Conservation (phyloP, 2,888 invertebrate species). For the Tromatobia lineatoria region DNA sequence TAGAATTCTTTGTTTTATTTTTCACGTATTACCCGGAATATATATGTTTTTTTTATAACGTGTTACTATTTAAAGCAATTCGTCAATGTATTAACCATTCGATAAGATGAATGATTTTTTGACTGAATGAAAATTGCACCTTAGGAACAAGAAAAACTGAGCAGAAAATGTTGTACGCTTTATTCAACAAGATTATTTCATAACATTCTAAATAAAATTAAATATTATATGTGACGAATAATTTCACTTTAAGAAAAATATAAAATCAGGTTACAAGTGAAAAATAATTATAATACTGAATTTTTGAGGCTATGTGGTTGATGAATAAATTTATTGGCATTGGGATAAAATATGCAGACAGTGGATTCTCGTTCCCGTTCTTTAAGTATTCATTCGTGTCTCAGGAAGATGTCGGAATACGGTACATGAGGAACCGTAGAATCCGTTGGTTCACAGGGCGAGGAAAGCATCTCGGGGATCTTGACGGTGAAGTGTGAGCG, state of each 20-base stretch:
- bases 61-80: too few relatives aligned
- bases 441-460: slow-evolving; percentile 18
- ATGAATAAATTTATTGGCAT: neutral
- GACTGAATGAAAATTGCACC: too few relatives aligned
- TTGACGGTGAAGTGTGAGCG: slow-evolving; percentile 6
- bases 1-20: too few relatives aligned
- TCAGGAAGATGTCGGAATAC: neutral
- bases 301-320: neutral
- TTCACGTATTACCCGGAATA: too few relatives aligned
- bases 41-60: too few relatives aligned
- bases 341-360: neutral
- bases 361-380: neutral
- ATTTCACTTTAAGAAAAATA: too few relatives aligned
- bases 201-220: neutral
- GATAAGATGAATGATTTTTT: too few relatives aligned
- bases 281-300: neutral
- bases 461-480: slow-evolving; percentile 33
- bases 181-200: too few relatives aligned
- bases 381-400: slow-evolving; percentile 8
- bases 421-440: slow-evolving; percentile 9
- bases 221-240: neutral
- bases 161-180: too few relatives aligned
- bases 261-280: neutral
- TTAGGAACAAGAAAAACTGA: too few relatives aligned
- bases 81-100: too few relatives aligned